Evolutionary conservation across 2,888 invertebrate genomes (phyloP).

Genomic region (Camptogramma bilineatum): DNA sequence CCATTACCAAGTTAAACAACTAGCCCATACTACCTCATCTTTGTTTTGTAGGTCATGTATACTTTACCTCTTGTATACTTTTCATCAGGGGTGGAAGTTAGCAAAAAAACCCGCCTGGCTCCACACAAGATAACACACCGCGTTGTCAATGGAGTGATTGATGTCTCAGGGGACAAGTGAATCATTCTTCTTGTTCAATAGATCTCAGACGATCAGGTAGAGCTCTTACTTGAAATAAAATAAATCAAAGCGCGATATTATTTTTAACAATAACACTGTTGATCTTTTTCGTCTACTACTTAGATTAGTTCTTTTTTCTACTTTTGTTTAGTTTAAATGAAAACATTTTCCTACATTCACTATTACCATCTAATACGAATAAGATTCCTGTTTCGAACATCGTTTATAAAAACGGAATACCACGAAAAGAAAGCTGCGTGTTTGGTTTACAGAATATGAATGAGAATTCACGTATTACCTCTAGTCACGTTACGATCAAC

Average conservation of each 20-base stretch:
- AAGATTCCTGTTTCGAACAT: not conserved
- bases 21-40: too few species aligned
- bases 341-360: not conserved
- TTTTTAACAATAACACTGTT: not conserved
- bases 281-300: not conserved
- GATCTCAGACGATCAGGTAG: not conserved
- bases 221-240: not conserved
- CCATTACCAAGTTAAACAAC: too few species aligned
- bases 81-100: slow-evolving; percentile 10
- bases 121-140: slow-evolving; percentile 36
- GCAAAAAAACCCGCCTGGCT: slow-evolving; percentile 30
- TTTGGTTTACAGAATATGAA: slow-evolving; percentile 20
- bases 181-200: slow-evolving; percentile 24
- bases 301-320: too few species aligned
- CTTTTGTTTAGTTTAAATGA: too few species aligned
- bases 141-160: slow-evolving; percentile 22
- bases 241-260: not conserved
- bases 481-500: slow-evolving; percentile 23
- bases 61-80: not conserved
- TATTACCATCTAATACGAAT: not conserved
- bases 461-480: slow-evolving; percentile 22
- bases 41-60: too few species aligned
- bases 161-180: slow-evolving; percentile 19
- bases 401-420: not conserved
- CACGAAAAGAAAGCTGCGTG: slow-evolving; percentile 23